Evolutionary conservation across 2,888 invertebrate species (phyloP).

Genomic region (Uloborus plumipes): DNA sequence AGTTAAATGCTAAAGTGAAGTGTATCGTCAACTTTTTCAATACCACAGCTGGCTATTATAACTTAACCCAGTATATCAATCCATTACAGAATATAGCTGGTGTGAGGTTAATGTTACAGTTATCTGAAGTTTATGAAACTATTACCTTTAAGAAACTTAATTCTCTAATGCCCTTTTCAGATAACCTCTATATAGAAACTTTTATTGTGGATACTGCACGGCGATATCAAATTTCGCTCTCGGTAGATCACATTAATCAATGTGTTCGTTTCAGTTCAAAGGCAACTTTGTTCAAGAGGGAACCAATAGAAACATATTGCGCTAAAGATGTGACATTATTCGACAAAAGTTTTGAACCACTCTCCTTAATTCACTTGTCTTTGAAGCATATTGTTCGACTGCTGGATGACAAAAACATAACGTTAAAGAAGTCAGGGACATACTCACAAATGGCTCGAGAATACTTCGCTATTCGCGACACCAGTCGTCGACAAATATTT

Average conservation of each 20-base stretch:
- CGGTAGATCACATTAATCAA: conserved; percentile 24
- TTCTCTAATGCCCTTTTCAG: conserved; percentile 2
- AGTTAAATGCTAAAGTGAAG: not conserved
- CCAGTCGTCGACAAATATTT: conserved; percentile 2
- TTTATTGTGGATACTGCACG: conserved; percentile 20
- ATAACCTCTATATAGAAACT: conserved; percentile 14
- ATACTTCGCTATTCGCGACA: not conserved
- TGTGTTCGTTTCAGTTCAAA: conserved; percentile 19
- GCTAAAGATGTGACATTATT: too few relatives aligned
- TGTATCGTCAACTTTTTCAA: not conserved
- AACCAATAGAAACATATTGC: too few relatives aligned
- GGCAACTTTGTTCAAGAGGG: conserved; percentile 3
- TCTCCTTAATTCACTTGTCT: not conserved
- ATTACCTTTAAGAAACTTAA: conserved; percentile 13
- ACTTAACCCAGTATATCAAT: conserved; percentile 12
- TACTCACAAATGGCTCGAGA: not conserved
- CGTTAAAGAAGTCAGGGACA: not conserved
- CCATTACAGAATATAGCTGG: conserved; percentile 3
- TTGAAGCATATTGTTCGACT: not conserved
- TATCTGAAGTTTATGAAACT: conserved; percentile 32
- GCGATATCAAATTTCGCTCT: conserved; percentile 25
- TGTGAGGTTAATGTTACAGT: not conserved
- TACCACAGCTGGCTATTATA: not conserved
- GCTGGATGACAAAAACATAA: conserved; percentile 1
- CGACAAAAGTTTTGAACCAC: not conserved